Evolutionary conservation across 1,140 invertebrate species (phyloP).

Genomic region (Drosophila burlai): DNA sequence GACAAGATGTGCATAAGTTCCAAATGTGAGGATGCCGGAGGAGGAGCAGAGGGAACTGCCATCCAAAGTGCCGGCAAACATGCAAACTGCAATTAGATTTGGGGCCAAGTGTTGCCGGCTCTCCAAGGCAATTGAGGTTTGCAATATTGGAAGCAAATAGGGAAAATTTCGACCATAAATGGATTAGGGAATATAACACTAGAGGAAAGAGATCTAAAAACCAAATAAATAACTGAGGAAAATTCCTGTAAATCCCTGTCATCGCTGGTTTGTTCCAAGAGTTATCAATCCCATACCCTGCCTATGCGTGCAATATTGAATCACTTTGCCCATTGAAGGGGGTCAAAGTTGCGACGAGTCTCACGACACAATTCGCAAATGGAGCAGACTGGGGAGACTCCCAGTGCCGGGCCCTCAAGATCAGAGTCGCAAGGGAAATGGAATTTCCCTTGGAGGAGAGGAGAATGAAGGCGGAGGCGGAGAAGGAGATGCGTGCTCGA

Average conservation of each 20-base stretch:
- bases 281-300: background rate
- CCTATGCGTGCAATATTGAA: slow-evolving; percentile 50
- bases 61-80: slow-evolving; percentile 63
- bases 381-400: slow-evolving; percentile 29
- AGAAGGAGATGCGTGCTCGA: slow-evolving; percentile 50
- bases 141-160: slow-evolving; percentile 3
- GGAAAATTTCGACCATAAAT: background rate
- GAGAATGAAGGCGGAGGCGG: background rate
- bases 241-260: background rate
- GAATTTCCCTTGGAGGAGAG: slow-evolving; percentile 12
- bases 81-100: slow-evolving; percentile 67
- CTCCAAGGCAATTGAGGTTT: slow-evolving; percentile 13
- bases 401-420: slow-evolving; percentile 16
- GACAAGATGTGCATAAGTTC: slow-evolving; percentile 63
- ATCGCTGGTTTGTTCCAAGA: slow-evolving; percentile 4
- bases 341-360: slow-evolving; percentile 68
- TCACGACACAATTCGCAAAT: slow-evolving; percentile 71
- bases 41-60: background rate
- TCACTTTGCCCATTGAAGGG: slow-evolving; percentile 57
- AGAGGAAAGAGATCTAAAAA: background rate
- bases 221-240: background rate
- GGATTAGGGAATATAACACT: background rate
- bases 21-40: slow-evolving; percentile 9
- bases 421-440: background rate
- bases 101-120: slow-evolving; percentile 39